These are phyloP conservation scores for Serrognathus titanus DNA, from an alignment of 2,888 invertebrate genomes.

Conservation along the genomic window DNA sequence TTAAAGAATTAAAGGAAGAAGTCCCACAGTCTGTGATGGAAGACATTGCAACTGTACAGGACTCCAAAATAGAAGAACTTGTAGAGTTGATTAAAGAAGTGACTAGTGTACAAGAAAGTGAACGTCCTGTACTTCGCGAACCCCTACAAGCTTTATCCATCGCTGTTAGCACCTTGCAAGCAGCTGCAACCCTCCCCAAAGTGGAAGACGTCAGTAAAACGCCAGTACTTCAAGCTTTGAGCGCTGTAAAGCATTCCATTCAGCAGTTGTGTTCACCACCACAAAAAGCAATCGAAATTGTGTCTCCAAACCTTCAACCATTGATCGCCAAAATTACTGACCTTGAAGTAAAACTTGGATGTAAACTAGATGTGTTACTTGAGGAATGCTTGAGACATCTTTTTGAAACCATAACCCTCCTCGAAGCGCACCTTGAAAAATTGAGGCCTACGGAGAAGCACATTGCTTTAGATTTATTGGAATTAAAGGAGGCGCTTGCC, in stretches of 20 bases:
- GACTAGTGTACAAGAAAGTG: slow-evolving; percentile 3
- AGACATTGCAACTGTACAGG: slow-evolving; percentile 2
- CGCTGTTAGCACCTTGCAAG: slow-evolving; percentile 13
- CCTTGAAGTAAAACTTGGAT: slow-evolving; percentile 11
- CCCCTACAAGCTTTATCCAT: slow-evolving; percentile 19
- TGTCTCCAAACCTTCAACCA: slow-evolving; percentile 15
- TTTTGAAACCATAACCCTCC: background rate
- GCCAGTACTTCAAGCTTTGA: slow-evolving; percentile 10
- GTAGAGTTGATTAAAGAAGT: slow-evolving; percentile 6
- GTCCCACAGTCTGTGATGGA: background rate
- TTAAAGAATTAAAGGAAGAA: background rate
- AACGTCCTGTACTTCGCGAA: background rate
- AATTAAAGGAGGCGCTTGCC: slow-evolving; percentile 14
- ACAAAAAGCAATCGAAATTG: slow-evolving; percentile 1
- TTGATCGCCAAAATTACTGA: slow-evolving; percentile 14
- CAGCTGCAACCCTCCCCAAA: slow-evolving; percentile 9
- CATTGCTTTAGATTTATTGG: slow-evolving; percentile 8
- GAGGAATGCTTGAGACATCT: background rate
- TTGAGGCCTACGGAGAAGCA: slow-evolving; percentile 11
- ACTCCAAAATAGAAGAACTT: background rate
- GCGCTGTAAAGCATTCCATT: slow-evolving; percentile 15
- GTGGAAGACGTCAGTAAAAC: slow-evolving; percentile 10
- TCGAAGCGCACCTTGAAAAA: background rate
- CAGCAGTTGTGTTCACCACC: slow-evolving; percentile 2
- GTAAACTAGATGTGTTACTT: slow-evolving; percentile 3